Conservation (phyloP, 2,797 vertebrate species). For the Cossypha polioptera region DNA sequence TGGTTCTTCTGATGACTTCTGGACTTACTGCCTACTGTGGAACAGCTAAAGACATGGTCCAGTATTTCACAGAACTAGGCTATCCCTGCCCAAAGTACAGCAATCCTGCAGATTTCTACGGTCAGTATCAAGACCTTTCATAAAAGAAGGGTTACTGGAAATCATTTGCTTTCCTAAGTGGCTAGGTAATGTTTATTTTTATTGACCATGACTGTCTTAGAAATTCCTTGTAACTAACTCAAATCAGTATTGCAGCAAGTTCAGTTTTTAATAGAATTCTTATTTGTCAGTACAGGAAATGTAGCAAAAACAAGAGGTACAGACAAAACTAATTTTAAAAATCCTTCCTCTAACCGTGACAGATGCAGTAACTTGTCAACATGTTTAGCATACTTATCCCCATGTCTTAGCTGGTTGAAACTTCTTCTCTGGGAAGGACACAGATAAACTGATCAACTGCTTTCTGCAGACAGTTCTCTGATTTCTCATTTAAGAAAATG, state of each 20-base stretch:
- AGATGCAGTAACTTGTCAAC: background rate
- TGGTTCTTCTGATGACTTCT: slow-evolving; percentile 89
- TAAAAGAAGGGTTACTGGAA: background rate
- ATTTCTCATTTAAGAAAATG: background rate
- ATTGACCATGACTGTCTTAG: background rate
- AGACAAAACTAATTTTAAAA: background rate
- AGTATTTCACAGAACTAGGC: slow-evolving; percentile 88
- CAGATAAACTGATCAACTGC: background rate
- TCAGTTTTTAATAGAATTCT: background rate
- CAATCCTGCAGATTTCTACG: slow-evolving; percentile 96
- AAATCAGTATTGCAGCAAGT: background rate
- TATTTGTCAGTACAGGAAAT: background rate
- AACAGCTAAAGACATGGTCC: slow-evolving; percentile 88
- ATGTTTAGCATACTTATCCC: background rate
- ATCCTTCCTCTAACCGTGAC: background rate
- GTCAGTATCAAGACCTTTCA: slow-evolving; percentile 72
- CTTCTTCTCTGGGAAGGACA: background rate
- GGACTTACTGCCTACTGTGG: slow-evolving; percentile 90
- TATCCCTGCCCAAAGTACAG: slow-evolving; percentile 92
- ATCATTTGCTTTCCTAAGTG: background rate
- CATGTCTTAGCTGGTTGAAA: background rate
- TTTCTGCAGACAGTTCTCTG: background rate
- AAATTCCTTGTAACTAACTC: background rate
- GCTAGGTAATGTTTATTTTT: background rate
- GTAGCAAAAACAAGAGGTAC: background rate